Evolutionary conservation across 1,140 invertebrate species (phyloP), one percentile per base, ranked within the genome.

Genomic region (Drosophila tristis): DNA sequence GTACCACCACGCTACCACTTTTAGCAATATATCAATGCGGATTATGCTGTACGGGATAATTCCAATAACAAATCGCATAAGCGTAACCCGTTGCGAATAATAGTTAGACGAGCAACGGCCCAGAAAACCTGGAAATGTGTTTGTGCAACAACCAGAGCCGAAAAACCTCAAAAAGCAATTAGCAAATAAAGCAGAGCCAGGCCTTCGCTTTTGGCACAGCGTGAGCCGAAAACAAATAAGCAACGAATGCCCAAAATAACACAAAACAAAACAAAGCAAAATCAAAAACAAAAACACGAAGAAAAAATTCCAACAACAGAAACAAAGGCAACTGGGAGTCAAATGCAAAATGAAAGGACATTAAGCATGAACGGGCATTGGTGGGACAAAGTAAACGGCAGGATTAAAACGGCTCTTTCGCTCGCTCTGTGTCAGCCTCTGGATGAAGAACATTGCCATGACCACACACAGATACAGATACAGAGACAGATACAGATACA

Each of bases 101-200:
- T 39, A 39, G 35, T 42, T 29, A 43, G 49, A 11, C 31, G n/a
- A 57, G 43, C 39, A 13, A 5, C 20, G 31, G 26, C 13, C 25
- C 25, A 20, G 44, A 11, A 48, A 26, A 25, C n/a, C 43, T 56
- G 31, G 2, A 39, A 39, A 39, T 39, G 35, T 39, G 35, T 39
- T 13, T 39, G 25, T 15, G 50, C 25, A 15, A 23, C 16, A 42
- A 42, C 42, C 64, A 23, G 35, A 25, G 20, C 43, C 11, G 4
- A 13, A 50, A 76, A 76, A 56, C 49, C 63, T 64, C 63, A 76
- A 76, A 75, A 76, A 76, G 73, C 74, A 76, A 76, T 76, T 76
- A 76, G 54, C 56, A 76, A 76, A 76, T 68, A 76, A 67, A 76
- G 42, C 73, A 66, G 45, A 65, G 23, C 9, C 54, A 48, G 60